Conservation (phyloP, 2,888 invertebrate species). For the Sisyra terminalis region DNA sequence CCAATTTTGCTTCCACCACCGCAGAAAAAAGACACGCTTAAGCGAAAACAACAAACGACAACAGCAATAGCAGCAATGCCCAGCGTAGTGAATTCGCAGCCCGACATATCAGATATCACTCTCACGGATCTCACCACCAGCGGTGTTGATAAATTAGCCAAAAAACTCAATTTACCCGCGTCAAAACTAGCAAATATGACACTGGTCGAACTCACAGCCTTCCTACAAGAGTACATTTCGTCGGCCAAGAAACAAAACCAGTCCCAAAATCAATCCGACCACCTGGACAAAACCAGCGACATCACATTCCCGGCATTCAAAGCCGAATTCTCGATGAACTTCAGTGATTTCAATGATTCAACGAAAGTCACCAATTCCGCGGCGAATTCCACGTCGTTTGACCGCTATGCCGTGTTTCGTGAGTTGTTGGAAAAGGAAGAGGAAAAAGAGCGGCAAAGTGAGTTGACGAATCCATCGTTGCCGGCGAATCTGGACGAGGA, state of each 20-base stretch:
- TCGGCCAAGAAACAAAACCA: constrained; percentile 23
- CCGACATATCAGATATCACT: constrained; percentile 36
- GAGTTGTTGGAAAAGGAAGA: constrained; percentile 66
- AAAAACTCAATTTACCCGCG: constrained; percentile 58
- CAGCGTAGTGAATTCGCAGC: constrained; percentile 14
- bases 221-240: constrained; percentile 45
- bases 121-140: constrained; percentile 67
- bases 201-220: constrained; percentile 68
- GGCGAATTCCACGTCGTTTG: constrained; percentile 31
- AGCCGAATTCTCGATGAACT: constrained; percentile 48
- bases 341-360: constrained; percentile 36
- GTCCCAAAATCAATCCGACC: constrained; percentile 14
- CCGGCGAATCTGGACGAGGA: constrained; percentile 11
- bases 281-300: constrained; percentile 26
- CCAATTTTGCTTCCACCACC: constrained; percentile 29
- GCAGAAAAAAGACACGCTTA: constrained; percentile 20
- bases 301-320: constrained; percentile 41
- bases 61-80: constrained; percentile 10
- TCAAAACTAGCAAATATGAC: constrained; percentile 71
- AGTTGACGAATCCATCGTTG: constrained; percentile 14
- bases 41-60: constrained; percentile 13
- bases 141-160: constrained; percentile 64
- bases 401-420: constrained; percentile 76
- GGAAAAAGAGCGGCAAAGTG: constrained; percentile 20
- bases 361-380: constrained; percentile 13